phyloP scores from a whole-genome alignment of 2,113 vertebrate genomes.

The Cyprinodon tularosa region DNA sequence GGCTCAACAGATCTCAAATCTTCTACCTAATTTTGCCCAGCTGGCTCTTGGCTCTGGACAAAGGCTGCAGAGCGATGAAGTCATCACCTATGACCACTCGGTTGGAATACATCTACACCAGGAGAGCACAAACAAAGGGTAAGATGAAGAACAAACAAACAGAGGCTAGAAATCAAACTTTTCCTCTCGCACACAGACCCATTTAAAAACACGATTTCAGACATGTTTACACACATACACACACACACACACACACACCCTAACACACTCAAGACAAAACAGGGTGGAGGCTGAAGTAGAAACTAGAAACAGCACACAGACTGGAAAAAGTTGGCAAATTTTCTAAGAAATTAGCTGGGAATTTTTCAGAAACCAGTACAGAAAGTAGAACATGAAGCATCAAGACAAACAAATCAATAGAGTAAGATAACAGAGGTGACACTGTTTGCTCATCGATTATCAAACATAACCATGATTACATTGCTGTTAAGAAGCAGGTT shows the following conservation, averaged over 20 bases:
- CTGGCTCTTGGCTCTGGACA: slow-evolving; percentile 98
- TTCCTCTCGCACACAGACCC: not conserved
- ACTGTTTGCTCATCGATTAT: slow-evolving; percentile 19
- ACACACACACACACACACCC: slow-evolving; percentile 11
- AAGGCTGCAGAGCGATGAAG: slow-evolving; percentile 99
- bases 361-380: slow-evolving; percentile 3
- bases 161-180: slow-evolving; percentile 50
- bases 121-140: slow-evolving; percentile 70
- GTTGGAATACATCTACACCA: slow-evolving; percentile 97
- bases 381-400: slow-evolving; percentile 20
- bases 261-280: slow-evolving; percentile 13
- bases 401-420: slow-evolving; percentile 37
- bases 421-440: slow-evolving; percentile 23
- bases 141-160: slow-evolving; percentile 43
- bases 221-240: not conserved
- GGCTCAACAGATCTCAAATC: slow-evolving; percentile 74
- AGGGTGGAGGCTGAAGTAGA: slow-evolving; percentile 47
- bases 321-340: not conserved
- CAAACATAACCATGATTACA: slow-evolving; percentile 34
- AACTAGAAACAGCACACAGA: slow-evolving; percentile 38
- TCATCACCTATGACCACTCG: slow-evolving; percentile 96
- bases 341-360: slow-evolving; percentile 16
- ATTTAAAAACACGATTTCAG: slow-evolving; percentile 1
- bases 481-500: slow-evolving; percentile 33
- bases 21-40: slow-evolving; percentile 99